Conservation (phyloP, 2,888 invertebrate species). For the Dendrolimus pini region DNA sequence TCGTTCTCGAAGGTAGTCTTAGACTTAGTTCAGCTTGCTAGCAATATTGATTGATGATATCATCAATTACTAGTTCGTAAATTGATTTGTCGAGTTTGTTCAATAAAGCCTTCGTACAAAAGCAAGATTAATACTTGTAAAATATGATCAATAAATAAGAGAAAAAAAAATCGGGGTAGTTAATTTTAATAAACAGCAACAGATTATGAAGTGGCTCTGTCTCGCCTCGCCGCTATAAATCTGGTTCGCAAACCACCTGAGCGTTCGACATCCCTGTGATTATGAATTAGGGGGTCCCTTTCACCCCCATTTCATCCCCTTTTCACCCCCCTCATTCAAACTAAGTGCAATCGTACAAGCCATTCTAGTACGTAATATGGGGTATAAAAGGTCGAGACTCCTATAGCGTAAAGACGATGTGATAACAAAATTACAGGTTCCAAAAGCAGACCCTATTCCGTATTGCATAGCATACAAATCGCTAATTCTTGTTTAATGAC, state of each 20-base stretch:
- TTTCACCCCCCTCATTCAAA: background rate
- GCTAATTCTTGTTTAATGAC: constrained; percentile 42
- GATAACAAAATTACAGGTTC: constrained; percentile 64
- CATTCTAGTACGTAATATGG: background rate
- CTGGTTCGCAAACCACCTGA: constrained; percentile 70
- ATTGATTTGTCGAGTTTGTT: no score
- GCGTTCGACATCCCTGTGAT: constrained; percentile 65
- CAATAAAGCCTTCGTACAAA: no score
- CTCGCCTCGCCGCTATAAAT: constrained; percentile 65
- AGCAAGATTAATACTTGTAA: background rate
- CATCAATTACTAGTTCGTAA: no score
- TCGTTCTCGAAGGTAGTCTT: no score
- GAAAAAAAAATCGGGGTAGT: no score
- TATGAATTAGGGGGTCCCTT: constrained; percentile 57
- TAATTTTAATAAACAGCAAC: constrained; percentile 49
- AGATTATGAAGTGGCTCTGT: constrained; percentile 54
- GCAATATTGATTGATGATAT: no score
- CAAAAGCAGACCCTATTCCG: constrained; percentile 64
- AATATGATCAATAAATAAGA: constrained; percentile 9
- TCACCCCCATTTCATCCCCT: constrained; percentile 18
- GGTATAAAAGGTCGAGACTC: constrained; percentile 11
- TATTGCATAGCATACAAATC: constrained; percentile 63
- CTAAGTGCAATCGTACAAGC: background rate
- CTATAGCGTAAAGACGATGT: constrained; percentile 22
- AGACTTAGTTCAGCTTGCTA: no score